Evolutionary conservation across 2,113 vertebrate genomes (phyloP), one percentile per base, ranked within the genome.

Genomic region (Nettapus auritus): DNA sequence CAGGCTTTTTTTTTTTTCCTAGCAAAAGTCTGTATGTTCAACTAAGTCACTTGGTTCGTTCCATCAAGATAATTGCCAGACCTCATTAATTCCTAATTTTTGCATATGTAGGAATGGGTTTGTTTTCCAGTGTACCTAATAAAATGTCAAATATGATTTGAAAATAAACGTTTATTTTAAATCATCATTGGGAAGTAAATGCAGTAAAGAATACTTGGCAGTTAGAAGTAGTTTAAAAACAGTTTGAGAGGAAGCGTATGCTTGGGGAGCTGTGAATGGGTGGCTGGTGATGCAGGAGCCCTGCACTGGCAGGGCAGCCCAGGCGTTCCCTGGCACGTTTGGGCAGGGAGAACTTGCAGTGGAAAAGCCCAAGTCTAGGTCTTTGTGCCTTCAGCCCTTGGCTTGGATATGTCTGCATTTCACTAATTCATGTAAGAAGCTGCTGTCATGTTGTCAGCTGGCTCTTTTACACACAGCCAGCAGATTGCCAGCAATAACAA

Each of bases 71-170:
- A 89, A 82, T 94, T 93, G 64, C 82, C 91, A 81, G 33, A 64
- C 26, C 8, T 56, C 64, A 84, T 95, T 97, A 92, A 95, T 96
- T 95, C 79, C 89, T 94, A 52, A 76, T 89, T 93, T 94, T 88
- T 87, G 75, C 87, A 34, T 91, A 78, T 68, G 55, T 85, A 67
- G 67, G 56, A 87, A 90, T 78, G 62, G 38, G 19, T 90, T 93
- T 90, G 53, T 95, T 91, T 92, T 95, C 68, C 73, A 77, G 38
- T 80, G 69, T 90, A 85, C 63, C 77, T 90, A 88, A 67, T 57
- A 71, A 88, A 93, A 94, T 77, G 78, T 90, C 84, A 82, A 53
- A 86, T 85, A 75, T 77, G 78, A 82, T 79, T 84, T 96, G 68
- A 68, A 91, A 93, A 86, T 81, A 28, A 94, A 56, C 46, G 77